phyloP scores from a whole-genome alignment of 2,797 vertebrate genomes.

The Cyclopterus lumpus region DNA sequence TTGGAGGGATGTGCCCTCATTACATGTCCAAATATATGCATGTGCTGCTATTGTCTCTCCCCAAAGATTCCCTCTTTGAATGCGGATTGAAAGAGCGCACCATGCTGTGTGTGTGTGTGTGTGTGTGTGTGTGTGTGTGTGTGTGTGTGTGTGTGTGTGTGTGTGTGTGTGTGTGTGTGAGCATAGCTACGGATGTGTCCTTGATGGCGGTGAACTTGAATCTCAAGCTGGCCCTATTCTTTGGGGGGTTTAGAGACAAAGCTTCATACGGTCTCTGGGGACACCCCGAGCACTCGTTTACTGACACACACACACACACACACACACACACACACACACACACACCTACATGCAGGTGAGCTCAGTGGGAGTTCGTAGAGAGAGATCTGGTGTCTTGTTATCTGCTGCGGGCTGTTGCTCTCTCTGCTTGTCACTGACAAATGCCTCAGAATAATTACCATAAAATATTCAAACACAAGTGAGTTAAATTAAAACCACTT shows the following conservation, averaged over 20 bases:
- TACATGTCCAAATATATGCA: conserved; percentile 74
- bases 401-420: conserved; percentile 41
- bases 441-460: conserved; percentile 37
- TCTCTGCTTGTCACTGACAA: conserved; percentile 29
- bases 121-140: conserved; percentile 17
- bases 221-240: conserved; percentile 55
- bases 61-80: conserved; percentile 52
- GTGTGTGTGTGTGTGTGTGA: conserved; percentile 30
- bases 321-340: conserved; percentile 14
- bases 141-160: conserved; percentile 32
- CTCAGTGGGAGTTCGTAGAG: conserved; percentile 38
- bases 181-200: conserved; percentile 33
- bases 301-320: conserved; percentile 10
- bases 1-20: conserved; percentile 71
- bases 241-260: conserved; percentile 36
- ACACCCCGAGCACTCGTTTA: conserved; percentile 19
- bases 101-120: conserved; percentile 17
- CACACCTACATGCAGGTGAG: conserved; percentile 38
- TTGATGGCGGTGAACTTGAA: conserved; percentile 50
- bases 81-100: conserved; percentile 23
- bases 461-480: conserved; percentile 44
- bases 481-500: conserved; percentile 25
- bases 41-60: conserved; percentile 63
- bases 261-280: conserved; percentile 34
- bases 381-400: conserved; percentile 56